A percentile compares a stretch with the other conserved stretches of the same genome.
Evolutionary conservation across 2,113 vertebrate genomes (phyloP).

Genomic region (Ciconia boyciana): DNA sequence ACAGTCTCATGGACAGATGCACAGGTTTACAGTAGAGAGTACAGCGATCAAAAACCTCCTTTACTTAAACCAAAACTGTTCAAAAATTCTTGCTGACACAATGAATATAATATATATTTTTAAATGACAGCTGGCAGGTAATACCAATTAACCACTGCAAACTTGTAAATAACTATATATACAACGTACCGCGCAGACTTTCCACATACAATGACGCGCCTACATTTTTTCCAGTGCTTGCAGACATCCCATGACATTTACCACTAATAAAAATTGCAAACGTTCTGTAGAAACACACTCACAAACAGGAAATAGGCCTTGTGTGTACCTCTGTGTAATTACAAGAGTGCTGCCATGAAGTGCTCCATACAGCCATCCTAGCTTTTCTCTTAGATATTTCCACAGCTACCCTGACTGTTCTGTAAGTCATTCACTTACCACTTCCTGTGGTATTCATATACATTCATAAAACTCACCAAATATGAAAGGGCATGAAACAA

Average conservation of each 20-base stretch:
- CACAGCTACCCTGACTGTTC: background rate
- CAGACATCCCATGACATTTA: background rate
- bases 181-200: accelerated
- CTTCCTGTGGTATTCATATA: background rate
- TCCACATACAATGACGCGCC: background rate
- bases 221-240: background rate
- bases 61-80: background rate
- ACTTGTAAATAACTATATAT: background rate
- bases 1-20: background rate
- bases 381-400: background rate
- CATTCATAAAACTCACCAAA: background rate
- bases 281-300: background rate
- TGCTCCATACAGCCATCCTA: background rate
- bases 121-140: background rate
- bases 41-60: background rate
- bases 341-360: background rate
- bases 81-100: background rate
- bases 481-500: background rate
- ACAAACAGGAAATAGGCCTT: background rate
- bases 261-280: background rate
- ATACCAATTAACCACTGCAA: background rate
- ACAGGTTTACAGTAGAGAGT: background rate
- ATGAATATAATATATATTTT: background rate
- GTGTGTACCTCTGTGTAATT: background rate
- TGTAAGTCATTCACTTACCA: background rate